Base-by-base conservation (phyloP, 2,888 invertebrate genomes). In the Nasonovia ribisnigri region DNA sequence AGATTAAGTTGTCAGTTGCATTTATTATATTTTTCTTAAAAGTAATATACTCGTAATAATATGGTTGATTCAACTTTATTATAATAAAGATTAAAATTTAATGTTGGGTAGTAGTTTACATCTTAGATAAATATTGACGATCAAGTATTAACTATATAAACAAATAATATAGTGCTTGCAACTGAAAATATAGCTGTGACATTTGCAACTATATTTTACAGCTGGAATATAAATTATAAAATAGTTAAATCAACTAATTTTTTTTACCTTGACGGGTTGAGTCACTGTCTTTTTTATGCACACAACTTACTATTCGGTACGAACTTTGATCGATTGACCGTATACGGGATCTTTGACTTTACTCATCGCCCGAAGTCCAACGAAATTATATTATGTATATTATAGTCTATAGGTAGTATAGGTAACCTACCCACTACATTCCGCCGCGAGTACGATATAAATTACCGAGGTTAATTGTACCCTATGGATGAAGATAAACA, bases 401-500 rank as follows among this genome's bases (percentile, higher is more conserved):
- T 51, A 54, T 57, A 57, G 26, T 26, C 8, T 57, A 26, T 26
- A 36, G 67, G n/a, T 36, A 60, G 29, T 36, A 20, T 36, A 20
- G 36, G n/a, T 67, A 36, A 20, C 77, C 20, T 36, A 77, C 36
- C 77, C 77, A 20, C 77, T 20, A 8, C 20, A 36, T 77, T 36
- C 77, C 77, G 36, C 77, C 77, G 20, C 16, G 10, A 36, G n/a
- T 42, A 16, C n/a, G 26, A 24, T 92, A 92, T 92, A 87, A 92
- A 92, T 92, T 87, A 67, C 57, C 36, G 48, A 92, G 86, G 86
- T 87, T 92, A 92, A 92, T 92, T 60, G 92, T 43, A 92, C 86
- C 86, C 92, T 1, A 24, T 26, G 92, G 92, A 92, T 46, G 60
- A 48, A 86, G 60, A 86, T 86, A 48, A 87, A 92, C 60, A 60